Percentiles rank a stretch among this genome's conserved stretches.
phyloP scores from a whole-genome alignment of 2,113 vertebrate genomes.

The Lonchura striata region DNA sequence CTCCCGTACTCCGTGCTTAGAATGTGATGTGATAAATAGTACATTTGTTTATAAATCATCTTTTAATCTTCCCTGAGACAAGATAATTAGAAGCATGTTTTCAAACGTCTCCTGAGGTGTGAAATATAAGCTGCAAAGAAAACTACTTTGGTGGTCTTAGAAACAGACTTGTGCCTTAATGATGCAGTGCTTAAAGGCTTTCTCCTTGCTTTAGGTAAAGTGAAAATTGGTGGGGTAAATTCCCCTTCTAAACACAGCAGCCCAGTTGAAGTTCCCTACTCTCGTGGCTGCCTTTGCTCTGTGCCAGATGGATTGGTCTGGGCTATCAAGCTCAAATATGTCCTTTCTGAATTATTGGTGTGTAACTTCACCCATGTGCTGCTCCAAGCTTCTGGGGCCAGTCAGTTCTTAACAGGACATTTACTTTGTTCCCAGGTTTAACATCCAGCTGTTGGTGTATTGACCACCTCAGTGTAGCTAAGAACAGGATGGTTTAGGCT shows the following conservation, averaged over 20 bases:
- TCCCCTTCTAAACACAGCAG: background rate
- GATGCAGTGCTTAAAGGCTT: constrained; percentile 1
- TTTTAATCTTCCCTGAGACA: constrained; percentile 65
- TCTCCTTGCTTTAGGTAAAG: background rate
- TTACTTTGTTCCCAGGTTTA: background rate
- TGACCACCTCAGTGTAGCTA: background rate
- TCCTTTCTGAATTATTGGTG: fast-evolving
- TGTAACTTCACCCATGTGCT: background rate
- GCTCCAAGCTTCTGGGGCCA: background rate
- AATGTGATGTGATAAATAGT: constrained; percentile 55
- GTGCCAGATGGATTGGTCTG: background rate
- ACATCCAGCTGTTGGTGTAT: background rate
- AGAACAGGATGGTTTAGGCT: background rate
- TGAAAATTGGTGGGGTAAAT: background rate
- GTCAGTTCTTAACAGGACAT: background rate
- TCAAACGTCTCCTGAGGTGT: constrained; percentile 58
- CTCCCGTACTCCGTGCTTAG: background rate
- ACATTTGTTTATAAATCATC: constrained; percentile 63
- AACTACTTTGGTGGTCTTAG: constrained; percentile 58
- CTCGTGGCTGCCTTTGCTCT: background rate
- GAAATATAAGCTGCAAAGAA: constrained; percentile 60
- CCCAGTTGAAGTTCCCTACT: background rate
- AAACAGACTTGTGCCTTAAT: constrained; percentile 37
- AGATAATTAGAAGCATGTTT: constrained; percentile 70
- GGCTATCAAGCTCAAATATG: background rate